Conservation (phyloP, 2,113 vertebrate species). For the Strix aluco region DNA sequence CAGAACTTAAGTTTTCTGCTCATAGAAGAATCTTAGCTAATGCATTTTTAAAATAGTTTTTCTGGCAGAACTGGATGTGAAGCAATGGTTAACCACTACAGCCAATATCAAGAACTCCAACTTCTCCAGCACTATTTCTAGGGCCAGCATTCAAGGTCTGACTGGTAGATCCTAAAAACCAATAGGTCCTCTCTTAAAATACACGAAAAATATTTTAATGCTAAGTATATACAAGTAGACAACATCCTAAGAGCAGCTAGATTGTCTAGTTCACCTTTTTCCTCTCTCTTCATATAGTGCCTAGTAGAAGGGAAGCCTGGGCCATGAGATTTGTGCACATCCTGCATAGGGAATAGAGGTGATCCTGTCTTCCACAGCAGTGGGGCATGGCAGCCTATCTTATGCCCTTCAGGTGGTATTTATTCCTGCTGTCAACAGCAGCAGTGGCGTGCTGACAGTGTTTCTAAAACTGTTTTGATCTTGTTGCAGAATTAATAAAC, state of each 20-base stretch:
- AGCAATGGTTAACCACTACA: neutral
- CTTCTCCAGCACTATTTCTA: neutral
- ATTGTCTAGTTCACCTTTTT: neutral
- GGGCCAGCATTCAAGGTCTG: neutral
- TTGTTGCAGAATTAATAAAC: neutral
- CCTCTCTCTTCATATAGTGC: neutral
- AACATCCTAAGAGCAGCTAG: neutral
- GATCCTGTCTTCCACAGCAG: neutral
- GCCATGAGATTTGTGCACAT: neutral
- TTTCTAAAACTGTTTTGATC: constrained; percentile 7
- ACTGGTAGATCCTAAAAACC: neutral
- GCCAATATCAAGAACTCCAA: neutral
- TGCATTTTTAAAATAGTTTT: neutral
- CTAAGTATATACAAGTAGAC: neutral
- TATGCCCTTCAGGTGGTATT: neutral
- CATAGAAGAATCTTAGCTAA: neutral
- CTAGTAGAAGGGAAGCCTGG: neutral
- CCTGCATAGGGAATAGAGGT: neutral
- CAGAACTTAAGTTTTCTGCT: neutral
- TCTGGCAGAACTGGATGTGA: neutral
- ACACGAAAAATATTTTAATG: neutral
- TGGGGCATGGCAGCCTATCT: neutral
- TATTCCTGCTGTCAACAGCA: constrained; percentile 12
- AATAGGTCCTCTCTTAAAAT: neutral
- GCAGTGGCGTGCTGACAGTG: neutral